phyloP scores from a whole-genome alignment of 2,113 vertebrate species.

The Physeter macrocephalus region DNA sequence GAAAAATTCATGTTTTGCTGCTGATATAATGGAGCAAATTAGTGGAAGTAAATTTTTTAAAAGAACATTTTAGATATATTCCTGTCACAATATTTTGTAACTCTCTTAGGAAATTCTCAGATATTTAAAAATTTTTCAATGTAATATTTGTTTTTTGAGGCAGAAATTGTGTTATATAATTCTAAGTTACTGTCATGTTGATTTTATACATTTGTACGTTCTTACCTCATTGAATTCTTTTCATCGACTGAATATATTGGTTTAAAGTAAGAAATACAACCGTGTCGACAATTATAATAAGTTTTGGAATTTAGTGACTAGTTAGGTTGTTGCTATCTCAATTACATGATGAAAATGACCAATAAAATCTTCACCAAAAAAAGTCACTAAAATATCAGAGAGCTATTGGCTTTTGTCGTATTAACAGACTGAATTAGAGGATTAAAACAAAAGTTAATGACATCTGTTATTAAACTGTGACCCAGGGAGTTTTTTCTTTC shows the following conservation, averaged over 20 bases:
- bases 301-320: not conserved
- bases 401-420: not conserved
- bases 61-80: not conserved
- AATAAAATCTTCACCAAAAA: not conserved
- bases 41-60: not conserved
- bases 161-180: not conserved
- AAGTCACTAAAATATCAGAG: not conserved
- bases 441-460: slow-evolving; percentile 14
- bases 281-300: not conserved
- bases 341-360: not conserved
- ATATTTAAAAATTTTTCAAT: not conserved
- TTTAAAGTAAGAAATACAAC: not conserved
- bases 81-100: not conserved
- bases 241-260: not conserved
- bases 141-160: not conserved
- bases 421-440: not conserved
- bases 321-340: not conserved
- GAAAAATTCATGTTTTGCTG: not conserved
- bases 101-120: not conserved
- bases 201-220: not conserved
- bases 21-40: not conserved
- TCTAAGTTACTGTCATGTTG: not conserved
- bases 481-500: not conserved
- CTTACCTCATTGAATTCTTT: not conserved
- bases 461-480: slow-evolving; percentile 18